Base-by-base conservation (phyloP, 2,113 vertebrate species). In the Rhabdornis inornatus region DNA sequence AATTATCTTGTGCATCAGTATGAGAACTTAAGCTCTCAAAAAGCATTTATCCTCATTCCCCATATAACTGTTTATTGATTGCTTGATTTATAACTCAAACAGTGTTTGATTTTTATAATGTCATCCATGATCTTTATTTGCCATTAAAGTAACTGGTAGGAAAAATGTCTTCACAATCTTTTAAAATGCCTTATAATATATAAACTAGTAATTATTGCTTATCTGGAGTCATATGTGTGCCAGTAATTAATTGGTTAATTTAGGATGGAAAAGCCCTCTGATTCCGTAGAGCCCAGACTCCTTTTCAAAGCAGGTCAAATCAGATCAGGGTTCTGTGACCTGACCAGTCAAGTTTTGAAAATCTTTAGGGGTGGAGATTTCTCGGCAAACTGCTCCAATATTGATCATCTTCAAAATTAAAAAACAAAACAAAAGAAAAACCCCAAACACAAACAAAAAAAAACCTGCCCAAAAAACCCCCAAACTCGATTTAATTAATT, bases 381-480 rank as follows among this genome's bases (percentile, higher is more conserved):
- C 39, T 59, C 16, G 39, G 27, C 5, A 68, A 53, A 14, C 2
- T 49, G 6, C 65, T 68, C 2, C 28, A 55, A 28, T 61, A 33
- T 52, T 37, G 40, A n/a, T 24, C 20, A 50, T 21, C 7, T 35
- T 68, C 10, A 50, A 52, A 52, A 37, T 33, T 13, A 4, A 45
- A 39, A 45, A 28, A 33, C 12, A 3, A 7, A 27, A 59, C 8
- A 7, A 21, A 39, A 6, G 2, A 37, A 49, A 16, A 31, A 31
- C 4, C 24, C 49, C 21, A 24, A 21, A 42, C 6, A 17, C 8
- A 14, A 13, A 24, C 11, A 19, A 37, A 60, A 17, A 35, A 13
- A 15, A n/a, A 24, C 21, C 14, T 9, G n/a, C n/a, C 4, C 7
- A 6, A 1, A 6, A 45, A n/a, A 40, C 10, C 4, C 13, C 5